Conservation (phyloP, 2,113 vertebrate species). For the Ptilorrhoa leucosticta region DNA sequence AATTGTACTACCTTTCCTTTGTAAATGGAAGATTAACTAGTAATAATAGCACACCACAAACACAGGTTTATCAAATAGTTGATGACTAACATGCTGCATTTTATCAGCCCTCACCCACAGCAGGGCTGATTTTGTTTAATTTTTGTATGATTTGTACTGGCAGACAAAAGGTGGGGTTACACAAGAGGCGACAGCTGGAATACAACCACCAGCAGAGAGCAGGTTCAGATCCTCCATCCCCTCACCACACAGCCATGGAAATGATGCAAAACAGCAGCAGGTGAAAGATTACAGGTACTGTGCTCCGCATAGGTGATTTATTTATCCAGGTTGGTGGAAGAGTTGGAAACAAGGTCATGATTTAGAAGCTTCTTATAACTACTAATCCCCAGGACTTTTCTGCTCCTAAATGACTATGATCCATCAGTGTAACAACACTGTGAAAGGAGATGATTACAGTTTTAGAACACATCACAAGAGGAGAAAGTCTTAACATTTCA, state of each 20-base stretch:
- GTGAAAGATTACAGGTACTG: background rate
- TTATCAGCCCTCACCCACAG: background rate
- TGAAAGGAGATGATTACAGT: background rate
- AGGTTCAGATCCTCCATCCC: background rate
- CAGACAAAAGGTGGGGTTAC: background rate
- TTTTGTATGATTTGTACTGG: background rate
- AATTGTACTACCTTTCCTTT: background rate
- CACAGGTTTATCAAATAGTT: background rate
- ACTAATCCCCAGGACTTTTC: background rate
- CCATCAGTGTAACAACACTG: background rate
- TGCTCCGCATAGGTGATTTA: background rate
- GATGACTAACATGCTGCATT: background rate
- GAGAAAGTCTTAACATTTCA: background rate
- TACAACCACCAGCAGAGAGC: background rate
- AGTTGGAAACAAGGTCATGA: background rate
- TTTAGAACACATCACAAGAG: background rate
- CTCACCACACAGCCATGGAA: background rate
- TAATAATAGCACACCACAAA: rapidly evolving
- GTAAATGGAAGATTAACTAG: background rate
- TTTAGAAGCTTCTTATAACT: background rate
- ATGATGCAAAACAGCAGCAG: background rate
- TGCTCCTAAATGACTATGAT: background rate
- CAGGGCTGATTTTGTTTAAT: background rate
- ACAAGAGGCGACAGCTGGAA: background rate
- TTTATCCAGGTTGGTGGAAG: background rate